Evolutionary conservation across 2,113 vertebrate species (phyloP).

Genomic region (Trichomycterus rosablanca): DNA sequence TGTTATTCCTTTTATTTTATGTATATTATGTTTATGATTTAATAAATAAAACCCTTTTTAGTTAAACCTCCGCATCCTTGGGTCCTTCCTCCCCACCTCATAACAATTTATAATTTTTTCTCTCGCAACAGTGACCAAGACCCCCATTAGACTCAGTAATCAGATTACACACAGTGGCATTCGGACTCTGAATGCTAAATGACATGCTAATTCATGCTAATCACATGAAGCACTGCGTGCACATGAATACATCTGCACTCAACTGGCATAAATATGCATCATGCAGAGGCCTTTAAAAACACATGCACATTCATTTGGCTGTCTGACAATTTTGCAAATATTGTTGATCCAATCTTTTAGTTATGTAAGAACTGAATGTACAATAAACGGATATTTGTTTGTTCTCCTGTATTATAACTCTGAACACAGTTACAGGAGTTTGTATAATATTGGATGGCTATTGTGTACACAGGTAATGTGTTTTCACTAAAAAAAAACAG

Average conservation of each 20-base stretch:
- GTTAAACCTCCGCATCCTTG: too few relatives aligned
- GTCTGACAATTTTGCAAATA: neutral
- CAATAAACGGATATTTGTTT: too few relatives aligned
- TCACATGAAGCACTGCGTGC: slow-evolving; percentile 14
- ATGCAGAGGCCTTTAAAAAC: neutral
- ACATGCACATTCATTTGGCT: slow-evolving; percentile 22
- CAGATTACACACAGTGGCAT: slow-evolving; percentile 23
- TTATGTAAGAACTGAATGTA: slow-evolving; percentile 4
- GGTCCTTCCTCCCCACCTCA: too few relatives aligned
- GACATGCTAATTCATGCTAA: slow-evolving; percentile 27
- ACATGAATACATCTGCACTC: slow-evolving; percentile 6
- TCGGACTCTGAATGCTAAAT: slow-evolving; percentile 15
- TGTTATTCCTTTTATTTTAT: too few relatives aligned
- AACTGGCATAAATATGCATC: slow-evolving; percentile 20
- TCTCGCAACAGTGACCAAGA: slow-evolving; percentile 12
- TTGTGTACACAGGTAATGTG: neutral
- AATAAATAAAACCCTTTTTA: too few relatives aligned
- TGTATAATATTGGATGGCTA: too few relatives aligned
- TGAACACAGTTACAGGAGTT: too few relatives aligned
- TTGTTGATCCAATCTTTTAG: slow-evolving; percentile 1
- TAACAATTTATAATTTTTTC: too few relatives aligned
- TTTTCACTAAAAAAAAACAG: neutral
- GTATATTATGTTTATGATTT: too few relatives aligned
- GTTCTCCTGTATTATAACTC: too few relatives aligned
- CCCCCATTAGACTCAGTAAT: slow-evolving; percentile 20